Percentiles rank a stretch among this genome's conserved stretches.
Evolutionary conservation across 2,797 vertebrate species (phyloP).

Genomic region (Tachyglossus aculeatus): DNA sequence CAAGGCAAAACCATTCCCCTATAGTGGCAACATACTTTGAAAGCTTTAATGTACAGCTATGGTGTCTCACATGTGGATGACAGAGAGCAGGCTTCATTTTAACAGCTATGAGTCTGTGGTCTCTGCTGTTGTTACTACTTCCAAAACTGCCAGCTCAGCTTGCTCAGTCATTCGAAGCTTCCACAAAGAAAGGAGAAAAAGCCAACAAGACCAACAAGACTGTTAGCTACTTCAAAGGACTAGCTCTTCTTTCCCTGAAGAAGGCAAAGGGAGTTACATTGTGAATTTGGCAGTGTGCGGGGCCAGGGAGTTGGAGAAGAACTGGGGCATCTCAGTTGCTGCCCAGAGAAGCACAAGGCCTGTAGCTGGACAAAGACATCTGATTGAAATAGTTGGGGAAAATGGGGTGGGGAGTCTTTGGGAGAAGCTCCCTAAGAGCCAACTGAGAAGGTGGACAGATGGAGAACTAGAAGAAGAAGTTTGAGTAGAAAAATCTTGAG

Average conservation of each 20-base stretch:
- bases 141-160: background rate
- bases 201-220: background rate
- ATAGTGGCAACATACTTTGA: too few relatives aligned
- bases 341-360: too few relatives aligned
- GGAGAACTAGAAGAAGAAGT: background rate
- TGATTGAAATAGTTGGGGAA: background rate
- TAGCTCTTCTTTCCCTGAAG: background rate
- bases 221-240: background rate
- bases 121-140: background rate
- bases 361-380: too few relatives aligned
- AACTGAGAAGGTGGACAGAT: background rate
- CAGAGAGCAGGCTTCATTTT: background rate
- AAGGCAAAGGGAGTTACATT: too few relatives aligned
- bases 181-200: background rate
- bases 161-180: background rate
- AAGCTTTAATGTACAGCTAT: background rate
- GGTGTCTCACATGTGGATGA: background rate
- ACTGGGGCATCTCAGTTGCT: too few relatives aligned
- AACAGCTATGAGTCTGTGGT: background rate
- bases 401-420: background rate
- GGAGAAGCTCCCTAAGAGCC: background rate
- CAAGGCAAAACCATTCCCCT: too few relatives aligned
- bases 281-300: too few relatives aligned
- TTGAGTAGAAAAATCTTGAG: too few relatives aligned
- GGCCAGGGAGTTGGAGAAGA: too few relatives aligned